phyloP scores from a whole-genome alignment of 1,140 invertebrate species.

The Microplitis demolitor region DNA sequence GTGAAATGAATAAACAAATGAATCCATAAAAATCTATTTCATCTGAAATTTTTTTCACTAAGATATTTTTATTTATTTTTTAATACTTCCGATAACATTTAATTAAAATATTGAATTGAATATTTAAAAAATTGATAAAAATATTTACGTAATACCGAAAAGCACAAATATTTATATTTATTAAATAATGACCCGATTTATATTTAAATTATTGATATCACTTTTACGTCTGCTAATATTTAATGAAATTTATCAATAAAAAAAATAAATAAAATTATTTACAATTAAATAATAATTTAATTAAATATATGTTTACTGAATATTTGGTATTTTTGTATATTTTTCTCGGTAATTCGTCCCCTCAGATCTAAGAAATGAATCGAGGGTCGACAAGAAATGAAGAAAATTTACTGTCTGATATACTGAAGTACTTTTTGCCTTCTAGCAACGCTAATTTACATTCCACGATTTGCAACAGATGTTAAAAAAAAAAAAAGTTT shows the following conservation, averaged over 20 bases:
- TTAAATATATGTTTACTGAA: too few species aligned
- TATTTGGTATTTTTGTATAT: neutral
- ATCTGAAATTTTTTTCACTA: neutral
- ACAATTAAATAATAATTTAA: too few species aligned
- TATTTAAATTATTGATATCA: too few species aligned
- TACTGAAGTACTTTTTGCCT: neutral
- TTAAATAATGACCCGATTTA: too few species aligned
- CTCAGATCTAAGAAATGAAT: neutral
- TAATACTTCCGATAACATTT: neutral
- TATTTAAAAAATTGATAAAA: too few species aligned
- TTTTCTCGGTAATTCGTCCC: neutral
- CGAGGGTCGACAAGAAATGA: neutral
- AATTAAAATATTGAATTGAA: too few species aligned
- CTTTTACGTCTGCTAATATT: too few species aligned
- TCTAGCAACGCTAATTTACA: constrained; percentile 12
- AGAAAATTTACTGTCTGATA: constrained; percentile 4
- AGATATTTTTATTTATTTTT: neutral
- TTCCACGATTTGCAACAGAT: constrained; percentile 18
- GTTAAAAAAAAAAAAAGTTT: neutral
- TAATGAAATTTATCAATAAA: too few species aligned
- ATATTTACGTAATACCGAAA: too few species aligned
- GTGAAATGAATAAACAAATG: constrained; percentile 26
- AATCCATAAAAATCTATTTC: constrained; percentile 22
- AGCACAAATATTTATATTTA: too few species aligned
- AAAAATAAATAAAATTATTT: too few species aligned